Percentiles rank a stretch among this genome's conserved stretches.
Evolutionary conservation across 2,888 invertebrate genomes (phyloP).

Genomic region (Lasioglossum malachurum): DNA sequence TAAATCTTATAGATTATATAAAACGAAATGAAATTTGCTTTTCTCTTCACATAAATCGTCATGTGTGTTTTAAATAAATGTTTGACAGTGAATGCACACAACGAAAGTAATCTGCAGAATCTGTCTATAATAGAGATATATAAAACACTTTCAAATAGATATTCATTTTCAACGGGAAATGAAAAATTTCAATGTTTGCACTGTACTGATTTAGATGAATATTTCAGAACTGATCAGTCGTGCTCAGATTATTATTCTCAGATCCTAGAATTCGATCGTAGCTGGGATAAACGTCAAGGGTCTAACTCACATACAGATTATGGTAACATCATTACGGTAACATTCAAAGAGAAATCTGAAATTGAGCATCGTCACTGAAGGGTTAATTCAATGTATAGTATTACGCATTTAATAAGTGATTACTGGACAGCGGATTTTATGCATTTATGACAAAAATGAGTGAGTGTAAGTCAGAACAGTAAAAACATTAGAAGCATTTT

Average conservation of each 20-base stretch:
- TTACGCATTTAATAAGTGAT: too few species aligned
- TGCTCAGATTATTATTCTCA: neutral
- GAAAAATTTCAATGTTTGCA: neutral
- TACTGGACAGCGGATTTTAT: too few species aligned
- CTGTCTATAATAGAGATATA: neutral
- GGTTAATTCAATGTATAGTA: too few species aligned
- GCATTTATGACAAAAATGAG: too few species aligned
- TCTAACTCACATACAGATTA: too few species aligned
- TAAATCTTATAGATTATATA: neutral
- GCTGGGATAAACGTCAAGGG: too few species aligned
- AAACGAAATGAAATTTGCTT: neutral
- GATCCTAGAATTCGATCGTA: neutral
- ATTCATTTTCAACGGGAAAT: neutral
- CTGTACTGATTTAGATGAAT: neutral
- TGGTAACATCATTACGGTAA: too few species aligned
- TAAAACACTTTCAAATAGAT: neutral
- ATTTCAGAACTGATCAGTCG: neutral
- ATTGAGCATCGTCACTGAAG: too few species aligned
- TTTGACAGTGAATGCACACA: neutral
- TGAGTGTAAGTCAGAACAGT: too few species aligned
- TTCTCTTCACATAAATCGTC: neutral
- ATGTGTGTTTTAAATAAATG: neutral
- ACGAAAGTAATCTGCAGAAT: neutral
- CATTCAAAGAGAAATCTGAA: too few species aligned
- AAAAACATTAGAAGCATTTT: too few species aligned